phyloP scores from a whole-genome alignment of 2,797 vertebrate genomes.

The Parotocinclus haroldoi region DNA sequence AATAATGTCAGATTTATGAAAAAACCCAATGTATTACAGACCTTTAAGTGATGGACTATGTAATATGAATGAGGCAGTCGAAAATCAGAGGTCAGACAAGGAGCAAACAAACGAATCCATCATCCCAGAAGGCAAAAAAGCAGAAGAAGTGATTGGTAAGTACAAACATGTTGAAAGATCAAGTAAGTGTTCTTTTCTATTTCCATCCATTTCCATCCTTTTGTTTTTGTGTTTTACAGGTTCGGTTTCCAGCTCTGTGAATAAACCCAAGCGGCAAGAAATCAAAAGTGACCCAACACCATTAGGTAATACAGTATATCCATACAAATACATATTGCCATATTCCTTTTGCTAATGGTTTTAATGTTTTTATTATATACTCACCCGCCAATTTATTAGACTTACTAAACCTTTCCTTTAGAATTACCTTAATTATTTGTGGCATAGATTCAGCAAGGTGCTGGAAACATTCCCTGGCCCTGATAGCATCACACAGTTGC shows the following conservation, averaged over 20 bases:
- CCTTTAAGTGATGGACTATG: slow-evolving; percentile 5
- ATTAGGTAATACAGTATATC: slow-evolving; percentile 37
- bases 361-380: background rate
- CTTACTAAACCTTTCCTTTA: no score
- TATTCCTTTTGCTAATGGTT: background rate
- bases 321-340: background rate
- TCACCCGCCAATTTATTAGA: no score
- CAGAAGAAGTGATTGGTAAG: slow-evolving; percentile 22
- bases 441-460: no score
- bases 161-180: background rate
- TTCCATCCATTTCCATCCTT: background rate
- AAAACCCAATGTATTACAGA: background rate
- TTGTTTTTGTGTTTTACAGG: slow-evolving; percentile 62
- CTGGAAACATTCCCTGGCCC: no score
- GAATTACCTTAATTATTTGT: no score
- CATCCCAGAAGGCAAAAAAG: slow-evolving; percentile 14
- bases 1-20: no score
- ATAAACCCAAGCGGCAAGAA: slow-evolving; percentile 84
- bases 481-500: no score
- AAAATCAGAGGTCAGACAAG: slow-evolving; percentile 34
- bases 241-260: slow-evolving; percentile 85
- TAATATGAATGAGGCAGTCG: slow-evolving; percentile 7
- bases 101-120: slow-evolving; percentile 28
- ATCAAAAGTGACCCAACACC: slow-evolving; percentile 93
- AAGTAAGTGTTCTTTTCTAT: background rate